phyloP scores from a whole-genome alignment of 1,140 invertebrate species.

The Drosophila erecta region DNA sequence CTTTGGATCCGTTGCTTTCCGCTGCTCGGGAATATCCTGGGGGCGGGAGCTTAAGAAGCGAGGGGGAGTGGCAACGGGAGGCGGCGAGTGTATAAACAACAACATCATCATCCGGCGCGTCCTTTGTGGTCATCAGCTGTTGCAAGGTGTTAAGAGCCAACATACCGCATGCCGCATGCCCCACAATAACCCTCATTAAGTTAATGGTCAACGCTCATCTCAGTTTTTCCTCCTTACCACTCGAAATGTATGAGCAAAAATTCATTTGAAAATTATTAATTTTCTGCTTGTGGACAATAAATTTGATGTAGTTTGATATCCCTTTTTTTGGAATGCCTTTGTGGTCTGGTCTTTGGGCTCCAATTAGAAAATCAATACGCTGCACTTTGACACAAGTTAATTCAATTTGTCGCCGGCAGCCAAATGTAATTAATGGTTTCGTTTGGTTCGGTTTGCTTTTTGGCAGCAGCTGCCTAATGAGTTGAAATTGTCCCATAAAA shows the following conservation, averaged over 20 bases:
- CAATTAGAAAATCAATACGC: slow-evolving; percentile 79
- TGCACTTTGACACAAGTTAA: slow-evolving; percentile 76
- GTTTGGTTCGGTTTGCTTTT: slow-evolving; percentile 41
- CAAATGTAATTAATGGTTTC: slow-evolving; percentile 62
- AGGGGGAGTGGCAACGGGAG: slow-evolving; percentile 4
- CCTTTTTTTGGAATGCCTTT: slow-evolving; percentile 18
- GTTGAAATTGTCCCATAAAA: slow-evolving; percentile 50
- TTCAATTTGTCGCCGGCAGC: slow-evolving; percentile 65
- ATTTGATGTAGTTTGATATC: slow-evolving; percentile 42
- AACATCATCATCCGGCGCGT: slow-evolving; percentile 45
- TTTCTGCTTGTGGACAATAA: slow-evolving; percentile 59
- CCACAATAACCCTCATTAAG: slow-evolving; percentile 77
- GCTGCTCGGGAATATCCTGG: slow-evolving; percentile 19
- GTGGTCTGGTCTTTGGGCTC: slow-evolving; percentile 26
- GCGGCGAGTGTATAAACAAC: slow-evolving; percentile 44
- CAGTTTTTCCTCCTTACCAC: background rate
- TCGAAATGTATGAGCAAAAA: slow-evolving; percentile 55
- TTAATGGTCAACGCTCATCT: slow-evolving; percentile 59
- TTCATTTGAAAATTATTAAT: slow-evolving; percentile 68
- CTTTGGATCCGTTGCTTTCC: slow-evolving; percentile 31
- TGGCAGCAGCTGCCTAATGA: slow-evolving; percentile 49
- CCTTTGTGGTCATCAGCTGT: slow-evolving; percentile 40
- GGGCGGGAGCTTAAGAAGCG: slow-evolving; percentile 31
- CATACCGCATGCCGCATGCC: slow-evolving; percentile 39
- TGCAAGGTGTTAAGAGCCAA: slow-evolving; percentile 71